Evolutionary conservation across 2,113 vertebrate species (phyloP).

Genomic region (Pseudois nayaur): DNA sequence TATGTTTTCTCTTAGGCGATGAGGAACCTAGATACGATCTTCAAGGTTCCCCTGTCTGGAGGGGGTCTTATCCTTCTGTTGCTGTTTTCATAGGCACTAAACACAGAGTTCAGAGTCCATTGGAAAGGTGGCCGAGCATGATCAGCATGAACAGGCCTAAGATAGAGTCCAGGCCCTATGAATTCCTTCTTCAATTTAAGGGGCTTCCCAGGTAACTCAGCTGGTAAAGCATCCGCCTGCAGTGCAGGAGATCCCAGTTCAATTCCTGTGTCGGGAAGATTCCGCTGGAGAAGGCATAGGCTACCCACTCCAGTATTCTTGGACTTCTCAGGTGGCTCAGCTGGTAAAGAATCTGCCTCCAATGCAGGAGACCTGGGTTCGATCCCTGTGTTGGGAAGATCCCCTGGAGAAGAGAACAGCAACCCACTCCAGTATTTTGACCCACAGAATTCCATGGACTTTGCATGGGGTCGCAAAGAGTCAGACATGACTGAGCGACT

Average conservation of each 20-base stretch:
- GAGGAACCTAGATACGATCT: too few relatives aligned
- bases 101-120: too few relatives aligned
- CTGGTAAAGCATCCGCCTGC: fast-evolving
- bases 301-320: neutral
- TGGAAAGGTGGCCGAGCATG: too few relatives aligned
- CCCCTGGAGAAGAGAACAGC: neutral
- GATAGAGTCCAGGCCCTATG: too few relatives aligned
- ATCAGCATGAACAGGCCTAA: too few relatives aligned
- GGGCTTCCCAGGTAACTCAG: neutral
- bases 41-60: too few relatives aligned
- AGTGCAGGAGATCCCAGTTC: neutral
- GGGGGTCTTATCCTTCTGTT: too few relatives aligned
- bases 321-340: neutral
- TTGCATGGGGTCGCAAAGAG: neutral
- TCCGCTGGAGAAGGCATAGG: neutral
- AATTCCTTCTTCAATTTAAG: neutral
- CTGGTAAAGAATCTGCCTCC: neutral
- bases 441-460: neutral
- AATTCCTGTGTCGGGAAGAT: neutral
- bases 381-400: neutral
- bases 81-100: too few relatives aligned
- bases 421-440: neutral
- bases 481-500: fast-evolving
- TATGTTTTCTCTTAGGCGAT: too few relatives aligned
- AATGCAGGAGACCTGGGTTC: neutral